Evolutionary conservation across 1,140 invertebrate species (phyloP), one percentile per base, ranked within the genome.

Genomic region (Drosophila baimaii): DNA sequence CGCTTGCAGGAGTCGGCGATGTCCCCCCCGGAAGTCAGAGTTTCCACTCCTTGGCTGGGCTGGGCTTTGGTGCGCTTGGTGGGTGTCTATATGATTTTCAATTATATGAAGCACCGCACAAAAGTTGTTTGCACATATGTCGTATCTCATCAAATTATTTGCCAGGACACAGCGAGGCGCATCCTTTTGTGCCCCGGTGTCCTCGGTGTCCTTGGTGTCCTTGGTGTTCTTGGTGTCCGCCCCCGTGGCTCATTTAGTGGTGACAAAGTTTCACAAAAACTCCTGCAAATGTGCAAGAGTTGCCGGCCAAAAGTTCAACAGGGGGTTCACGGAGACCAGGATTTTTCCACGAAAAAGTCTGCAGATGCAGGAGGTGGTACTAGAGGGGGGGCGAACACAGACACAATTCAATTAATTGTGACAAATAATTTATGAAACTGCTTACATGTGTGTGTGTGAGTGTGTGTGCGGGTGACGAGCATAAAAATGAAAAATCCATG

Each of bases 111-210:
- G 85, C 81, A 86, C 68, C 80, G 77, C 85, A 81, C 64, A 68
- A 89, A 89, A 90, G 72, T 84, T 91, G 90, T 91, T 91, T 91
- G 86, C 90, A 91, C 90, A 91, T 91, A 91, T 91, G 90, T 91
- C 90, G 90, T 89, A 90, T 91, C 90, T 91, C 90, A 91, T 91
- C 90, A 89, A 85, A 91, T 90, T 85, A 91, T 91, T 91, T 90
- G 83, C 90, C 89, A 86, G 63, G 49, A 63, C 55, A 62, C 47
- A 57, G 65, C 29, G 46, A 21, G 78, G 68, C 85, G 68, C 78
- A 90, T 90, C 86, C 85, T 86, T 90, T 84, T 85, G 76, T 88
- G 27, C 27, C 57, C 58, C n/a, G 35, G 46, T 52, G 31, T 59
- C 21, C 23, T 47, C 25, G 10, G 33, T 23, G 33, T 33, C 64